Conservation (phyloP, 2,797 vertebrate species). For the Psittacula echo region DNA sequence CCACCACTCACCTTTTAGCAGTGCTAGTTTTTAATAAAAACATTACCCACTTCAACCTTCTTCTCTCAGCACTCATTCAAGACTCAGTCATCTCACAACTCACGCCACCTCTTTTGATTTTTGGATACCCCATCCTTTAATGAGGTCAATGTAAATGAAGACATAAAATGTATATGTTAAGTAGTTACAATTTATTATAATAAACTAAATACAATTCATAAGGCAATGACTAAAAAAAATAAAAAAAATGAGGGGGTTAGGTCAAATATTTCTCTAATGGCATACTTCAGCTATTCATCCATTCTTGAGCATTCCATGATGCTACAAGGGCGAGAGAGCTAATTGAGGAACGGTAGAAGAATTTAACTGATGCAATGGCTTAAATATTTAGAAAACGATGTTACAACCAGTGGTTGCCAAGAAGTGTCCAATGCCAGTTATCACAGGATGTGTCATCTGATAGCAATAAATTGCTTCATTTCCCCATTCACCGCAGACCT, state of each 20-base stretch:
- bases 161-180: neutral
- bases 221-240: neutral
- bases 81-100: neutral
- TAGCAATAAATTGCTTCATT: neutral
- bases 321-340: neutral
- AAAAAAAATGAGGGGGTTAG: neutral
- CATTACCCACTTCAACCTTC: neutral
- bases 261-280: neutral
- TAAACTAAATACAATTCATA: neutral
- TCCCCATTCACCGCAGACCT: neutral
- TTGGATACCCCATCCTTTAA: neutral
- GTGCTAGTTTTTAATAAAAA: neutral
- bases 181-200: neutral
- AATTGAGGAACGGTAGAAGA: neutral
- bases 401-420: neutral
- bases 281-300: neutral
- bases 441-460: neutral
- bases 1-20: neutral
- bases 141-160: neutral
- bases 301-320: neutral
- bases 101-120: neutral
- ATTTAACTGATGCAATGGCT: neutral
- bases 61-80: neutral
- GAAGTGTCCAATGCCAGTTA: neutral
- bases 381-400: neutral